Base-by-base conservation (phyloP, 2,888 invertebrate genomes). In the Drosophila sordidapex region DNA sequence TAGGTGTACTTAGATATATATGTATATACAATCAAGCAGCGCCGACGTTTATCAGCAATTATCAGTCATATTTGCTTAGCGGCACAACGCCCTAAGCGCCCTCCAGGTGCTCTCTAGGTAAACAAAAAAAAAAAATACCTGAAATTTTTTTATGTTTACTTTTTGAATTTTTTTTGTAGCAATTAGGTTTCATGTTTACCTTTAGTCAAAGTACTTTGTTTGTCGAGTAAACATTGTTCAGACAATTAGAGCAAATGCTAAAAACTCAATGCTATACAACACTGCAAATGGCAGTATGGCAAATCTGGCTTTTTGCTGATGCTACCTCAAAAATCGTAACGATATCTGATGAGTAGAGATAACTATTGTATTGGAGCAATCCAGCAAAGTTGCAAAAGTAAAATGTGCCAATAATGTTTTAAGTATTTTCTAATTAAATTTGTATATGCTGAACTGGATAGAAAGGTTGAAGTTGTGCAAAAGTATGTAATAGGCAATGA, bases 1-100 rank as follows among this genome's bases (percentile, higher is more conserved):
- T n/a, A 5, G n/a, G 5, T 40, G 27, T 59, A 21, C 40, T 11
- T 52, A 35, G 21, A 21, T 25, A 60, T 36, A 53, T 21, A 18
- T 35, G 29, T 46, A 51, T 35, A 67, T 43, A 64, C 40, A 67
- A 54, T 64, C 61, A 66, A 69, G 68, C 54, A 74, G 72, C 58
- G 69, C 51, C 71, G 73, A 74, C 73, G 61, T 71, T 77, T 83
- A 83, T 82, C 82, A 86, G 77, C 78, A 80, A 75, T 87, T 83
- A 84, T 76, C 74, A 72, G 72, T 61, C 56, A 57, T 84, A 78
- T 81, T 74, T 87, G 57, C 21, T 71, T 83, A 74, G 82, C 74
- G 88, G 85, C 85, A 74, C 85, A 79, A 27, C 72, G 82, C 73
- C 69, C 83, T 68, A 69, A 61, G 70, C 78, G 60, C 79, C 69